Evolutionary conservation across 2,888 invertebrate species (phyloP).

Genomic region (Lithophane leautieri): DNA sequence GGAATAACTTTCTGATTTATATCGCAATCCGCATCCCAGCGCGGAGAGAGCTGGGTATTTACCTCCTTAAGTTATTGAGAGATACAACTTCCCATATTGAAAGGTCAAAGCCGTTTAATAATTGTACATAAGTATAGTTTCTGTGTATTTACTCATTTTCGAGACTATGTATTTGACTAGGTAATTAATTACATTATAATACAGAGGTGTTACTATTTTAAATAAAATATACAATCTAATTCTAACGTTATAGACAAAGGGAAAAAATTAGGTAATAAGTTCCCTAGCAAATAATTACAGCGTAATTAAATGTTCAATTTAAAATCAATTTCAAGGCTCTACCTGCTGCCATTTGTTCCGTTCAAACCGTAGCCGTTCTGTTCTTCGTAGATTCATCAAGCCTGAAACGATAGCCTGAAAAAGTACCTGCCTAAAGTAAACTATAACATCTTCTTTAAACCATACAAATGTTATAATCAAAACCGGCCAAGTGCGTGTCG

Average conservation of each 20-base stretch:
- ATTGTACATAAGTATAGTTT: neutral
- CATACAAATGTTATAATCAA: no score
- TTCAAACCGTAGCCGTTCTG: neutral
- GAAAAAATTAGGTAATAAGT: no score
- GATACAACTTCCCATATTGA: neutral
- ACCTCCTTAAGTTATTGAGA: conserved; percentile 20
- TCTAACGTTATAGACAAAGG: no score
- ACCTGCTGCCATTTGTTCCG: neutral
- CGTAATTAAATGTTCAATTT: neutral
- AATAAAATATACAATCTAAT: no score
- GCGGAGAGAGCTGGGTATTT: conserved; percentile 10
- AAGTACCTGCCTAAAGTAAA: no score
- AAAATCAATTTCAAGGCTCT: neutral
- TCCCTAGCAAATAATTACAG: no score
- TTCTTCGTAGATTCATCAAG: neutral
- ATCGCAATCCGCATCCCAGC: conserved; percentile 33
- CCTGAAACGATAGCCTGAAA: neutral
- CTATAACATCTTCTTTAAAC: no score
- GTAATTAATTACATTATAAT: no score
- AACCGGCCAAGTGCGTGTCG: no score
- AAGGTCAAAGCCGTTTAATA: neutral
- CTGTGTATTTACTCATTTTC: neutral
- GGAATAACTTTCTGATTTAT: conserved; percentile 80
- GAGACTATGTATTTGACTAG: neutral
- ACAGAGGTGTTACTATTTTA: no score